Base-by-base conservation (phyloP, 2,888 invertebrate genomes). In the Phengaris arion region DNA sequence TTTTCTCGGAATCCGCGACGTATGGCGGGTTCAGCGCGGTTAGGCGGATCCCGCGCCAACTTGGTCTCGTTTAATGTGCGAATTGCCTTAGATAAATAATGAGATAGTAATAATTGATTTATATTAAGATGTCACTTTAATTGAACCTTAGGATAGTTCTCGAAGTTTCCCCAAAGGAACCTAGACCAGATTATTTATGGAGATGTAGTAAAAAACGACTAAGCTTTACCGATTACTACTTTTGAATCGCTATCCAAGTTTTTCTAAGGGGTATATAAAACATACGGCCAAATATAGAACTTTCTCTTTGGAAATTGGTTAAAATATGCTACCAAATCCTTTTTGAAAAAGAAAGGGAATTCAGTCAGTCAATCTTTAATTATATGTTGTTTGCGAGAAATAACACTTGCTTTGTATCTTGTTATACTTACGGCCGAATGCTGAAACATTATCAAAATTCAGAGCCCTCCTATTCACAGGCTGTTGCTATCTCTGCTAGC, bases 91-190 rank as follows among this genome's bases (percentile, higher is more conserved):
- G 2, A 2, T 2, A 13, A 64, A 64, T 13, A 64, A 64, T 64
- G 13, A 35, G 64, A 64, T 22, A 64, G 59, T 22, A 64, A 64
- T 64, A 64, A 64, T 64, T 64, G 64, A 64, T 64, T 64, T 15
- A 15, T 35, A 64, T 35, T 64, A 45, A 45, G 22, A 59, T 12
- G 64, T 45, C 64, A 45, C 64, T 64, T 12, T 45, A 9, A 59
- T 59, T 59, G 35, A 59, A 59, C 22, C 59, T 59, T 59, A 10
- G 59, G 10, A 59, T 22, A 59, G 59, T 59, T 59, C 59, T 22
- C 1, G 3, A 59, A 59, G 59, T 59, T 22, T 64, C 9, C 35
- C 35, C 64, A 45, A 64, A 64, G 64, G 64, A 64, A 64, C 45
- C 64, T 35, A 15, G 15, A 12, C 64, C 64, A 64, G 64, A 64